These are phyloP conservation scores for Caenorhabditis latens DNA, from an alignment of 1,140 invertebrate species.

Conservation along the genomic window DNA sequence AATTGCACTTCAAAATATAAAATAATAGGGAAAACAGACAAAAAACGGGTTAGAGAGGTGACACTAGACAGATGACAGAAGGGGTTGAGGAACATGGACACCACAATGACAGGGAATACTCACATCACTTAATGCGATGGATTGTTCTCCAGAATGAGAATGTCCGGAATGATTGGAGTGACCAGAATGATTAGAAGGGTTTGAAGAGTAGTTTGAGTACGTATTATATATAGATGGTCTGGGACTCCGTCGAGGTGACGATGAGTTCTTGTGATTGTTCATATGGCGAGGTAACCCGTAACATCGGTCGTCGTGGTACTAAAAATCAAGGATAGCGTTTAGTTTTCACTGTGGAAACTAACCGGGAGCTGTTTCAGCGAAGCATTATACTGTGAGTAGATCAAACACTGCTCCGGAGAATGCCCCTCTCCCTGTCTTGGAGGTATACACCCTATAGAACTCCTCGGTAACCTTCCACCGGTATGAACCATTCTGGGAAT, in stretches of 20 bases:
- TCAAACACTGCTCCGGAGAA: constrained; percentile 45
- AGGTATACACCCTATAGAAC: constrained; percentile 43
- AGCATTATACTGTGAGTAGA: constrained; percentile 58
- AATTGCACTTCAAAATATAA: constrained; percentile 13
- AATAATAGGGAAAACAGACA: not conserved
- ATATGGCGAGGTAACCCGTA: constrained; percentile 33
- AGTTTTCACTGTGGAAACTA: not conserved
- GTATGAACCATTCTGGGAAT: constrained; percentile 44
- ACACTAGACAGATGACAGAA: constrained; percentile 26
- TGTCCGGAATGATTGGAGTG: constrained; percentile 43
- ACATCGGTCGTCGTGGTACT: constrained; percentile 32
- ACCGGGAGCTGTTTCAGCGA: constrained; percentile 42
- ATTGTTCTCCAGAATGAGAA: constrained; percentile 50
- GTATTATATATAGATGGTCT: constrained; percentile 31
- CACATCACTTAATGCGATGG: constrained; percentile 54
- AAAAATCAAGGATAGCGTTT: not conserved
- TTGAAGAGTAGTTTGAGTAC: constrained; percentile 43
- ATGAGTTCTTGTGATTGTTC: constrained; percentile 52
- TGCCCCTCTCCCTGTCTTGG: constrained; percentile 6
- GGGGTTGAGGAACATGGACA: constrained; percentile 47
- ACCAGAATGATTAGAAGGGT: constrained; percentile 45
- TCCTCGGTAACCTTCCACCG: constrained; percentile 28
- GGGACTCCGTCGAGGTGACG: constrained; percentile 33
- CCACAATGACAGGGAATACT: constrained; percentile 53
- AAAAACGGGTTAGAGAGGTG: not conserved